phyloP scores from a whole-genome alignment of 1,140 invertebrate species.

The Nomia melanderi region DNA sequence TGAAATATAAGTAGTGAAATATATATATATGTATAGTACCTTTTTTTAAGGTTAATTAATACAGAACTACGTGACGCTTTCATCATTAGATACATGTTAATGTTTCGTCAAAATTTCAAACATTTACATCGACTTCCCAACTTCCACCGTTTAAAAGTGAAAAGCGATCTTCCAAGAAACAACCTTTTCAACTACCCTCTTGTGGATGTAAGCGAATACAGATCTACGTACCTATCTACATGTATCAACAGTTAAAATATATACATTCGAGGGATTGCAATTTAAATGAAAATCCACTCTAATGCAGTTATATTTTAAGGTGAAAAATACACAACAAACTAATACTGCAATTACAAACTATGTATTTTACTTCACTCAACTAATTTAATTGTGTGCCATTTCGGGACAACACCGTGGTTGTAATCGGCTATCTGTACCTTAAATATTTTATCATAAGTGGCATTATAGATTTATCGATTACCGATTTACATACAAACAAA shows the following conservation, averaged over 20 bases:
- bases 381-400: too few relatives aligned
- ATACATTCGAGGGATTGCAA: neutral
- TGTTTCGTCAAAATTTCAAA: conserved; percentile 31
- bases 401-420: too few relatives aligned
- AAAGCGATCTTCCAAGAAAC: conserved; percentile 1
- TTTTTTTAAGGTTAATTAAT: conserved; percentile 61
- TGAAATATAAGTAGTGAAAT: conserved; percentile 10
- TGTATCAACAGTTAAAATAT: neutral
- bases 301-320: too few relatives aligned
- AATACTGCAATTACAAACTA: too few relatives aligned
- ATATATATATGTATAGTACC: too few relatives aligned
- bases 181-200: neutral
- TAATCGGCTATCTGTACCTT: too few relatives aligned
- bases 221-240: neutral
- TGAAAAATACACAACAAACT: too few relatives aligned
- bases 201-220: neutral
- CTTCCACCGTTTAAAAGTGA: neutral
- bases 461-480: too few relatives aligned
- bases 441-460: too few relatives aligned
- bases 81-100: conserved; percentile 58
- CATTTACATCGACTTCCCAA: conserved; percentile 23
- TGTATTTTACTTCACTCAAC: too few relatives aligned
- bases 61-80: conserved; percentile 56
- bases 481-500: too few relatives aligned
- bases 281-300: neutral